A percentile compares a stretch with the other conserved stretches of the same genome.
Evolutionary conservation across 2,113 vertebrate genomes (phyloP).

Genomic region (Notothenia coriiceps): DNA sequence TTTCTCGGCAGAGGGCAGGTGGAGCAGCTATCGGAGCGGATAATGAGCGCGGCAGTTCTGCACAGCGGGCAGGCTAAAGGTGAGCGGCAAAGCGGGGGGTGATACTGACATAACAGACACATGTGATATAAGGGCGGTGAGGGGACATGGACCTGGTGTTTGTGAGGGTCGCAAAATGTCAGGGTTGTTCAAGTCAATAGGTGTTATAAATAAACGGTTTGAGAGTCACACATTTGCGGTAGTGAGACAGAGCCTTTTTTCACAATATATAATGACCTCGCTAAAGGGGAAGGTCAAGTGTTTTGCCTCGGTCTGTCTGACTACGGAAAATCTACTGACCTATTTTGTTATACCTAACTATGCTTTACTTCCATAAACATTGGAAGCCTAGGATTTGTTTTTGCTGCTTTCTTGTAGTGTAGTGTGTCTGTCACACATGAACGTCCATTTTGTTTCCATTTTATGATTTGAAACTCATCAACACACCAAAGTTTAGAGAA

Average conservation of each 20-base stretch:
- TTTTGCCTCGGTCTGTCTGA: too few relatives aligned
- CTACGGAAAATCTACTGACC: too few relatives aligned
- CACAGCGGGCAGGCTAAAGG: constrained; percentile 34
- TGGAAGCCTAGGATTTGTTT: too few relatives aligned
- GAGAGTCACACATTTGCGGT: not conserved
- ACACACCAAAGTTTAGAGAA: too few relatives aligned
- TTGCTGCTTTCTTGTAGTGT: not conserved
- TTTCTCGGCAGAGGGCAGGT: constrained; percentile 35
- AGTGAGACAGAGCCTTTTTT: not conserved
- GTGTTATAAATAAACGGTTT: not conserved
- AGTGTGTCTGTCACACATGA: too few relatives aligned
- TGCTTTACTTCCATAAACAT: too few relatives aligned
- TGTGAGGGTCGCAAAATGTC: not conserved
- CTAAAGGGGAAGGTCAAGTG: too few relatives aligned
- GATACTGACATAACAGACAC: not conserved
- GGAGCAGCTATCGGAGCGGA: constrained; percentile 25
- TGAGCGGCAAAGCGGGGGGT: constrained; percentile 42
- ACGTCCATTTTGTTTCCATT: too few relatives aligned
- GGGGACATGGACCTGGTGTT: not conserved
- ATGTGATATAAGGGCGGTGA: not conserved
- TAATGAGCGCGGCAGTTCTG: constrained; percentile 50
- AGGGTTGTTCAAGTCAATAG: not conserved
- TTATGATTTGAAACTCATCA: too few relatives aligned
- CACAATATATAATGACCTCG: too few relatives aligned
- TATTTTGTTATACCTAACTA: too few relatives aligned